Evolutionary conservation across 2,797 vertebrate species (phyloP), one percentile per base, ranked within the genome.

Genomic region (Myoxocephalus aenaeus): DNA sequence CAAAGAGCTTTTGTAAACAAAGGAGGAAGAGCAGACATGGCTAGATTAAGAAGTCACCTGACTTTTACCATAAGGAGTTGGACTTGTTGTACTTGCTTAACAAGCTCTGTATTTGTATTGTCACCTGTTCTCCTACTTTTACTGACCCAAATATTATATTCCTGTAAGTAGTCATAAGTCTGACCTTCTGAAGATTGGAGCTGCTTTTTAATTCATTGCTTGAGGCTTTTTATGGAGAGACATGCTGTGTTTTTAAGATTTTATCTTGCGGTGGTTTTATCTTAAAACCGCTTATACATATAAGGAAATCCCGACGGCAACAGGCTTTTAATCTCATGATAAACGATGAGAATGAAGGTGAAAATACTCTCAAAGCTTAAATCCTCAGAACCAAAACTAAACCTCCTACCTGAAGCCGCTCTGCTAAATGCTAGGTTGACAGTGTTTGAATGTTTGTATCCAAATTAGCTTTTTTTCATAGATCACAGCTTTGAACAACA

Each of bases 51-150:
- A 74, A 71, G 87, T 86, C 81, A 68, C 34, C 54, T 82, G 84
- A 89, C 79, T 80, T 90, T 78, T 56, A 75, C 44, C 59, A 79
- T 64, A 29, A 53, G 77, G 73, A 89, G 75, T 72, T 86, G 50
- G 75, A 78, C 70, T 65, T 72, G 83, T 82, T 75, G 25, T 77
- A 75, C 85, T 84, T 64, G 73, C 77, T 81, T 69, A 85, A 89
- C 78, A 70, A 88, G 79, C 79, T 82, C 81, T 88, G 77, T 74
- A 62, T 87, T 90, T 75, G 68, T 83, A 54, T 84, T 65, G 76
- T 90, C 87, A 87, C 73, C 72, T 68, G 85, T 87, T 87, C 69
- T 74, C 78, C 81, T 53, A 65, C 78, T 82, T 81, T 51, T 62
- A 68, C 71, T 68, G 70, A 77, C 66, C 73, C 32, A 73, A 2